phyloP scores from a whole-genome alignment of 2,888 invertebrate genomes.

The Uropetala carovei region DNA sequence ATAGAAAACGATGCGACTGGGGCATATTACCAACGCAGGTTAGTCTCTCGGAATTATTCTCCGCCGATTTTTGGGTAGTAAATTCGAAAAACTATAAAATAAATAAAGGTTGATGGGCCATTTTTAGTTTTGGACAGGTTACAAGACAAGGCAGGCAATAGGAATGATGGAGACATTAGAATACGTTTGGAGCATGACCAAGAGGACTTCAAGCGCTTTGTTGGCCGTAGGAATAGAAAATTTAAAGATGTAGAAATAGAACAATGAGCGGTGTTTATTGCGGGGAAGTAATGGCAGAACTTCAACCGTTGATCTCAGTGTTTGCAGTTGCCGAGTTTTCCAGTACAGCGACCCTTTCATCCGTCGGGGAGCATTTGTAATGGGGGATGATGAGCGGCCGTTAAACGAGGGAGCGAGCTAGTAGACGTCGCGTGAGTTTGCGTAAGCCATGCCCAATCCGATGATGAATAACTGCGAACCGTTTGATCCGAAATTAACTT shows the following conservation, averaged over 20 bases:
- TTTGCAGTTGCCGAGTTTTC: not conserved
- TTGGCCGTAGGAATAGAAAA: slow-evolving; percentile 13
- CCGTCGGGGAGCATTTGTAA: not conserved
- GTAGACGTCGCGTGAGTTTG: no score
- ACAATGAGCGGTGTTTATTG: not conserved
- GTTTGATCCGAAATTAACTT: no score
- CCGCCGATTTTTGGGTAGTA: not conserved
- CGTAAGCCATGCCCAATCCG: no score
- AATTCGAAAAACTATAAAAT: not conserved
- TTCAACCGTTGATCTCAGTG: not conserved
- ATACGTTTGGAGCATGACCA: slow-evolving; percentile 5
- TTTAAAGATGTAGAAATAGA: slow-evolving; percentile 24
- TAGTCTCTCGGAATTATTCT: not conserved
- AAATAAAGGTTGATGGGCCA: slow-evolving; percentile 17
- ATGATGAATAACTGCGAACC: no score
- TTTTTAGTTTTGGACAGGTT: slow-evolving; percentile 28
- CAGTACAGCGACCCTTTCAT: not conserved
- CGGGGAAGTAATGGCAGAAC: not conserved
- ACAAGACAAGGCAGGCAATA: not conserved
- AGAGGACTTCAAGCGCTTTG: slow-evolving; percentile 7
- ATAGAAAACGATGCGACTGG: not conserved
- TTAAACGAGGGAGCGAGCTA: not conserved
- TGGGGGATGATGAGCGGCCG: not conserved
- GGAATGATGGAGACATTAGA: slow-evolving; percentile 14
- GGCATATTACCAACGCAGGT: not conserved